Evolutionary conservation across 2,113 vertebrate species (phyloP).

Genomic region (Ceyx melanurus): DNA sequence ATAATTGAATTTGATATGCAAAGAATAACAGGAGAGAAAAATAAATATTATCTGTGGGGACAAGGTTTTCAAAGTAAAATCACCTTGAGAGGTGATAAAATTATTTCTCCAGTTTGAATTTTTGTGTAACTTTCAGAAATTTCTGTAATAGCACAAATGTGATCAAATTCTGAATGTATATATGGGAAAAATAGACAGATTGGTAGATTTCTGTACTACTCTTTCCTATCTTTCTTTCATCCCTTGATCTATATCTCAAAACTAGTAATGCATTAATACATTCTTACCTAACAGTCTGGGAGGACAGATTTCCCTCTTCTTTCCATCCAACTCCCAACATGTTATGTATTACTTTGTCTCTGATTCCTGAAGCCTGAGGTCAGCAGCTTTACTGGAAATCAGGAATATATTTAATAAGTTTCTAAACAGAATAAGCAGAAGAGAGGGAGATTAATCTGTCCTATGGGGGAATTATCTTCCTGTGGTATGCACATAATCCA

Average conservation of each 20-base stretch:
- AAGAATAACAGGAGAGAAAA: neutral
- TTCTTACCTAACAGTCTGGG: neutral
- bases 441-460: neutral
- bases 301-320: neutral
- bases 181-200: neutral
- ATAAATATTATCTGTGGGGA: neutral
- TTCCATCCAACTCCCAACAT: neutral
- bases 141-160: neutral
- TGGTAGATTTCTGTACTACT: neutral
- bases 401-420: neutral
- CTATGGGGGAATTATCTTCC: neutral
- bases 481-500: neutral
- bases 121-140: neutral
- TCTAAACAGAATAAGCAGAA: neutral
- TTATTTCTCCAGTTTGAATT: neutral
- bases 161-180: neutral
- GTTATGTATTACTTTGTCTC: neutral
- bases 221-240: neutral
- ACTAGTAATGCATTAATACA: neutral
- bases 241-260: neutral
- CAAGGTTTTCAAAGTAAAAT: neutral
- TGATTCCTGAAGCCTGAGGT: neutral
- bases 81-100: neutral
- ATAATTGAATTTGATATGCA: neutral
- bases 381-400: neutral